phyloP scores from a whole-genome alignment of 2,113 vertebrate genomes.

The Tetrax tetrax region DNA sequence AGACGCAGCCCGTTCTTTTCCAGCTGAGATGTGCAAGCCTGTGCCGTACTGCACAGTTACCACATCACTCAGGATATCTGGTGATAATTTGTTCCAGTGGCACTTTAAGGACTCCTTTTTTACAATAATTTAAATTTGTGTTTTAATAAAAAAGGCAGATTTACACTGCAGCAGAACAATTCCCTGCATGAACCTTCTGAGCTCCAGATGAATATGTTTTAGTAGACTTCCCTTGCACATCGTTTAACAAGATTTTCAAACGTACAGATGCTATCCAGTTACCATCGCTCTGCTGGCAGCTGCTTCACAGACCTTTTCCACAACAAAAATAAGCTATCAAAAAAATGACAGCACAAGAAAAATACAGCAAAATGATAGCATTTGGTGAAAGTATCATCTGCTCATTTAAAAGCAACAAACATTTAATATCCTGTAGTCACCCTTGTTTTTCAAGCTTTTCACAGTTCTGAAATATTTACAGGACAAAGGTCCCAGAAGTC shows the following conservation, averaged over 20 bases:
- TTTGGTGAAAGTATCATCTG: slow-evolving; percentile 16
- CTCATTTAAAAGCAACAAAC: slow-evolving; percentile 4
- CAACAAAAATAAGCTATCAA: slow-evolving; percentile 14
- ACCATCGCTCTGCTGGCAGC: neutral
- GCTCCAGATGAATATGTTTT: neutral
- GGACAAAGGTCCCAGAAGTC: slow-evolving; percentile 42
- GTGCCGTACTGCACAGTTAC: neutral
- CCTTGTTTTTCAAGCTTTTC: slow-evolving; percentile 14
- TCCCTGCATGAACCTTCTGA: neutral
- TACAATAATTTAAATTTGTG: neutral
- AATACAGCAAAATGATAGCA: neutral
- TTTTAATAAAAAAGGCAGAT: slow-evolving; percentile 18
- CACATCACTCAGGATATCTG: neutral
- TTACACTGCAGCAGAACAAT: neutral
- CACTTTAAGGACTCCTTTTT: neutral
- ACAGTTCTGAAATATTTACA: slow-evolving; percentile 21
- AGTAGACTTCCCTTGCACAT: neutral
- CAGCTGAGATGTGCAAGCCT: neutral
- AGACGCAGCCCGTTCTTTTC: neutral
- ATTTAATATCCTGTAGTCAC: neutral
- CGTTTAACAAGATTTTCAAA: neutral
- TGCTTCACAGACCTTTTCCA: neutral
- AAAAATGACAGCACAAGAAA: neutral
- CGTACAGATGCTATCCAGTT: neutral
- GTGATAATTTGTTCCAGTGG: neutral